These are phyloP conservation scores for Lithobates sylvaticus DNA, from an alignment of 2,797 vertebrate species.

Conservation along the genomic window DNA sequence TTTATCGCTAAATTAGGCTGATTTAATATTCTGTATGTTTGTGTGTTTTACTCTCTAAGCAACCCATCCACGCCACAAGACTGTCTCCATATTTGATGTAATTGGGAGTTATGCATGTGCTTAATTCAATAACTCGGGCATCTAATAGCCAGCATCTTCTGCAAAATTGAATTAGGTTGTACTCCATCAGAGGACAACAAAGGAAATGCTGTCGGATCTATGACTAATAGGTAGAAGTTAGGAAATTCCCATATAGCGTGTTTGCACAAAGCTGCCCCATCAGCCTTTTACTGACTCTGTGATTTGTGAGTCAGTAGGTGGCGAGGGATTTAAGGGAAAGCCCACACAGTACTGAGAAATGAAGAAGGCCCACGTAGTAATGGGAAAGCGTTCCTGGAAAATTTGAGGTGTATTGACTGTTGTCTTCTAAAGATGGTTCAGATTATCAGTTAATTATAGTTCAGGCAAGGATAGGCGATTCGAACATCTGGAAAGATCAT, in stretches of 20 bases:
- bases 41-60: neutral
- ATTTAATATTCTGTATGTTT: neutral
- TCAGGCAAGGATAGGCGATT: conserved; percentile 45
- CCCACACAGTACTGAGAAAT: neutral
- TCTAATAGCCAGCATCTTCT: conserved; percentile 1
- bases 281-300: neutral
- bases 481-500: conserved; percentile 22
- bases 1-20: too few relatives aligned
- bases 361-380: neutral
- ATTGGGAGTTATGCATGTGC: conserved; percentile 5
- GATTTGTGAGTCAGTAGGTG: conserved; percentile 13
- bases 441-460: conserved; percentile 27
- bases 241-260: neutral
- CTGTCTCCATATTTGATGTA: conserved; percentile 1
- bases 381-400: conserved; percentile 8
- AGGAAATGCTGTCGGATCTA: neutral
- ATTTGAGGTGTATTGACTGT: neutral
- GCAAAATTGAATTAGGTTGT: conserved; percentile 25
- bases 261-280: neutral
- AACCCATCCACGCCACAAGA: neutral
- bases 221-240: conserved; percentile 8
- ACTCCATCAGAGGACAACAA: neutral
- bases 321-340: neutral
- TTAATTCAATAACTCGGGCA: conserved; percentile 5
- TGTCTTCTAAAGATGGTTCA: conserved; percentile 12